A percentile compares a stretch with the other conserved stretches of the same genome.
Evolutionary conservation across 2,888 invertebrate species (phyloP).

Genomic region (Temnothorax unifasciatus): DNA sequence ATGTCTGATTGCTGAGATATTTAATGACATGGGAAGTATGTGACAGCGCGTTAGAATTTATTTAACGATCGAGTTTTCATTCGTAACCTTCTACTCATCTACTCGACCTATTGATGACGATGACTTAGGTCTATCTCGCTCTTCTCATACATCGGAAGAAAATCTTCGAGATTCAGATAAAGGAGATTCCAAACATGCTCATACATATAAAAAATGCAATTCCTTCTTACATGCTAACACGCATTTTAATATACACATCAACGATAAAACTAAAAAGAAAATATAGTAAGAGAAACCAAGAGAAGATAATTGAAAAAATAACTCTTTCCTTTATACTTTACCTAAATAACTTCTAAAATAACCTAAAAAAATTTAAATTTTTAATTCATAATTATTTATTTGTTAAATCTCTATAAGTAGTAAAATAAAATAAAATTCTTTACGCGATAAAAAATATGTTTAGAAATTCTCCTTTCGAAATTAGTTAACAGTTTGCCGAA

Average conservation of each 20-base stretch:
- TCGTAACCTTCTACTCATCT: slow-evolving; percentile 33
- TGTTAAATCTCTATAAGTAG: neutral
- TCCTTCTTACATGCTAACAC: neutral
- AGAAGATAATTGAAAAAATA: neutral
- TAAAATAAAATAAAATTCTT: slow-evolving; percentile 6
- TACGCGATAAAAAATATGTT: neutral
- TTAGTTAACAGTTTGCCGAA: neutral
- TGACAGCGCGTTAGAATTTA: slow-evolving; percentile 20
- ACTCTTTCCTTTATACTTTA: neutral
- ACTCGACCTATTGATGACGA: slow-evolving; percentile 40
- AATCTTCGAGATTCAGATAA: slow-evolving; percentile 9
- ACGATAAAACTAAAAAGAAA: neutral
- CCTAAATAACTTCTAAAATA: neutral
- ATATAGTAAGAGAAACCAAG: neutral
- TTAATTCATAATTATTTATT: neutral
- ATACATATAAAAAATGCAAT: slow-evolving; percentile 3
- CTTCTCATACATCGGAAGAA: neutral
- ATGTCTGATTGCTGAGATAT: slow-evolving; percentile 33
- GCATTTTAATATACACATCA: neutral
- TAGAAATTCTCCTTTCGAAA: neutral
- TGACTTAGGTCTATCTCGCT: slow-evolving; percentile 26
- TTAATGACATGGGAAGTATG: slow-evolving; percentile 19
- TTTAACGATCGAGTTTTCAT: slow-evolving; percentile 39
- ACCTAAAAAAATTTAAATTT: neutral
- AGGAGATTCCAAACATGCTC: slow-evolving; percentile 15